Evolutionary conservation across 2,888 invertebrate genomes (phyloP).

Genomic region (Caenorhabditis macrosperma): DNA sequence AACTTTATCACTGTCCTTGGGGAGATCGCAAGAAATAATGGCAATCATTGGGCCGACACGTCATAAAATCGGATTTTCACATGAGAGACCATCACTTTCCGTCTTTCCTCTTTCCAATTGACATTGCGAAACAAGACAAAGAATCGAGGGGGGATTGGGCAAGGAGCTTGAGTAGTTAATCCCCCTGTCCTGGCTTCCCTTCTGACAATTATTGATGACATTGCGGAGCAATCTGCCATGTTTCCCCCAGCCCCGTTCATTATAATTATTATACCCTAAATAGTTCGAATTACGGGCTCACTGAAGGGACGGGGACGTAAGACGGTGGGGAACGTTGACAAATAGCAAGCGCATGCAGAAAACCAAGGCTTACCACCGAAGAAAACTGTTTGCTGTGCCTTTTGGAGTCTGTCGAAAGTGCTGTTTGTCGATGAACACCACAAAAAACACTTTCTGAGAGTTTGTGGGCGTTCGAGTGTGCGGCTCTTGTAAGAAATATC

Average conservation of each 20-base stretch:
- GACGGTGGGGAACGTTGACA: background rate
- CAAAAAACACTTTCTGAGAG: background rate
- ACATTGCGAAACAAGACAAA: slow-evolving; percentile 29
- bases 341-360: too few relatives aligned
- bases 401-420: slow-evolving; percentile 17
- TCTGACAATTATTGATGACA: slow-evolving; percentile 54
- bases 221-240: slow-evolving; percentile 33
- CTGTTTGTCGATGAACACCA: slow-evolving; percentile 30
- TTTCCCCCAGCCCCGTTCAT: background rate
- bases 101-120: background rate
- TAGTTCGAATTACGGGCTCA: background rate
- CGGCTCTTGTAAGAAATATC: background rate
- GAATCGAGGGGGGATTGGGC: background rate
- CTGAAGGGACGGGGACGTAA: background rate
- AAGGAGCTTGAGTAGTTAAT: slow-evolving; percentile 36
- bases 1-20: slow-evolving; percentile 43
- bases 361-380: background rate
- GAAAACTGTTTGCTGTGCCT: slow-evolving; percentile 33
- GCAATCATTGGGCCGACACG: slow-evolving; percentile 18
- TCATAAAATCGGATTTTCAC: slow-evolving; percentile 47
- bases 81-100: slow-evolving; percentile 3
- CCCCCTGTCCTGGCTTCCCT: slow-evolving; percentile 30
- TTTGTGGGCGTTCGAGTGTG: slow-evolving; percentile 29
- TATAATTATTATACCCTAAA: background rate
- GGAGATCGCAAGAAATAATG: slow-evolving; percentile 35